Evolutionary conservation across 2,888 invertebrate species (phyloP).

Genomic region (Sesia bembeciformis): DNA sequence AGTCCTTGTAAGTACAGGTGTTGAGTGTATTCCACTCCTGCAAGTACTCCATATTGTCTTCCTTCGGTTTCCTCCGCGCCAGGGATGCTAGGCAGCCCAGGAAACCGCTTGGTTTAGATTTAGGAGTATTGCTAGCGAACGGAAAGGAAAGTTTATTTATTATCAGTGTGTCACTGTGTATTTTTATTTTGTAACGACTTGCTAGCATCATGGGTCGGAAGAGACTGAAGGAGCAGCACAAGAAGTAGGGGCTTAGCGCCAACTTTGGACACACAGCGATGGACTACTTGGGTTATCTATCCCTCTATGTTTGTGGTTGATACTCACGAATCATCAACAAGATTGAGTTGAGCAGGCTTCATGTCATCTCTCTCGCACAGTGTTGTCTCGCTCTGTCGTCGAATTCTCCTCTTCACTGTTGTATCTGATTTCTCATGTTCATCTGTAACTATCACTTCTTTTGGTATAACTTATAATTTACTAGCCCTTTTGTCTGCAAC

Average conservation of each 20-base stretch:
- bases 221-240: background rate
- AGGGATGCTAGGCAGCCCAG: constrained; percentile 36
- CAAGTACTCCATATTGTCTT: constrained; percentile 36
- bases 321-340: constrained; percentile 28
- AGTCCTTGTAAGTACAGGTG: constrained; percentile 52
- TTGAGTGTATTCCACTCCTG: constrained; percentile 41
- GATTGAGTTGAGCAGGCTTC: constrained; percentile 41
- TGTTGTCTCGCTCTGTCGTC: constrained; percentile 41
- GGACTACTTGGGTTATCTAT: no score
- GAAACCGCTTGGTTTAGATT: constrained; percentile 25
- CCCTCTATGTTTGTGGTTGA: background rate
- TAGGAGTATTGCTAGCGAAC: constrained; percentile 12
- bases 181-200: no score
- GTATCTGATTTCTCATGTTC: constrained; percentile 22
- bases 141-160: no score
- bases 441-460: constrained; percentile 15
- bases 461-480: no score
- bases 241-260: background rate
- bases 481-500: no score
- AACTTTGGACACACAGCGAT: no score
- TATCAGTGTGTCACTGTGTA: no score
- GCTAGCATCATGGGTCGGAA: no score
- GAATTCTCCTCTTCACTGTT: constrained; percentile 29
- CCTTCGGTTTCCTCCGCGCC: constrained; percentile 42
- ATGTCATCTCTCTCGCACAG: constrained; percentile 43